These are phyloP conservation scores for Sebastes steindachneri DNA, from an alignment of 2,797 vertebrate genomes.

Conservation along the genomic window DNA sequence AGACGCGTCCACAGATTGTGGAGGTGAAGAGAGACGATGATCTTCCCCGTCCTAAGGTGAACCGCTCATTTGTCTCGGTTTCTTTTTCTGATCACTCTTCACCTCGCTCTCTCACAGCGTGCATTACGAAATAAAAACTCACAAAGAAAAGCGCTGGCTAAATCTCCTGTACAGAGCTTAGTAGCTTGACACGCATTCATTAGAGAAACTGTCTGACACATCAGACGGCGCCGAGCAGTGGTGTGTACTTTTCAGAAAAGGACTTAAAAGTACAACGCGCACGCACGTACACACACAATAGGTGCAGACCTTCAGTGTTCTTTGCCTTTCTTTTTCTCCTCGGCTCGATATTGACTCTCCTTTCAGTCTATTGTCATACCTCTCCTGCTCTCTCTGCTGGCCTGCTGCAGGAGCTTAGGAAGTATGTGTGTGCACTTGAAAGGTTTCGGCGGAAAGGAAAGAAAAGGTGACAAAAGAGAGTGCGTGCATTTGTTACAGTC, in stretches of 20 bases:
- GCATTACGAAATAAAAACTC: neutral
- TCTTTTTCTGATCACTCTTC: slow-evolving; percentile 3
- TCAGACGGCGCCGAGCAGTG: neutral
- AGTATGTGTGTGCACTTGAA: slow-evolving; percentile 34
- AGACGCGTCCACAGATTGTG: slow-evolving; percentile 10
- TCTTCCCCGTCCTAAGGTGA: slow-evolving; percentile 24
- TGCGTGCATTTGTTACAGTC: slow-evolving; percentile 62
- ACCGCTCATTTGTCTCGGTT: slow-evolving; percentile 5
- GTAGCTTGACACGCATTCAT: slow-evolving; percentile 49
- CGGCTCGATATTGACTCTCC: slow-evolving; percentile 50
- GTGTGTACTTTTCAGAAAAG: slow-evolving; percentile 48
- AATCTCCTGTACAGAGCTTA: slow-evolving; percentile 15
- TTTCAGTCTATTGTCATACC: slow-evolving; percentile 49
- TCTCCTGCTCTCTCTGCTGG: slow-evolving; percentile 36
- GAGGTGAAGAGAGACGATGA: slow-evolving; percentile 32
- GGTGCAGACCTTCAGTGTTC: slow-evolving; percentile 24
- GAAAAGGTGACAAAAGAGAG: slow-evolving; percentile 60
- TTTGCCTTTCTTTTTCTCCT: slow-evolving; percentile 19
- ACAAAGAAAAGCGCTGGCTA: slow-evolving; percentile 14
- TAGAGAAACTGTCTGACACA: slow-evolving; percentile 40
- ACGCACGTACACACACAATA: slow-evolving; percentile 10
- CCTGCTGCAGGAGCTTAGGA: slow-evolving; percentile 49
- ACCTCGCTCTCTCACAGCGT: neutral
- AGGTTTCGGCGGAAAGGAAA: slow-evolving; percentile 40
- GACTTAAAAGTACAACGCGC: slow-evolving; percentile 21